Evolutionary conservation across 2,888 invertebrate species (phyloP), one percentile per base, ranked within the genome.

Genomic region (Sturmia bella): DNA sequence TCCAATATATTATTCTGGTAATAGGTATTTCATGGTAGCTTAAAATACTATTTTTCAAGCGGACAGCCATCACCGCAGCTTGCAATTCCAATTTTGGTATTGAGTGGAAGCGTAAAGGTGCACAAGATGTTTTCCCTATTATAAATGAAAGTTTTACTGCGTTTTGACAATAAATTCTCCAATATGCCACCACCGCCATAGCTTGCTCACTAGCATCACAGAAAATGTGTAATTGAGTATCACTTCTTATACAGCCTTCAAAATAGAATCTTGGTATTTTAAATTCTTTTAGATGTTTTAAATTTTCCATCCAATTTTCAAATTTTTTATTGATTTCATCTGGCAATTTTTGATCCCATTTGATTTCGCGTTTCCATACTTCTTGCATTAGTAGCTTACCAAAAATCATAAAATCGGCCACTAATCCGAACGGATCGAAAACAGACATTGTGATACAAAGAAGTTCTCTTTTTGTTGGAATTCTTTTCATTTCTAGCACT

Each of bases 391-490:
- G n/a, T n/a, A n/a, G n/a, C n/a, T n/a, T n/a, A n/a, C n/a, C n/a
- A n/a, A n/a, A n/a, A n/a, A n/a, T n/a, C n/a, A n/a, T n/a, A n/a
- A n/a, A n/a, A n/a, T n/a, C n/a, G n/a, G n/a, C n/a, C n/a, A n/a
- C n/a, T n/a, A n/a, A n/a, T n/a, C n/a, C n/a, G n/a, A n/a, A n/a
- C n/a, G n/a, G n/a, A n/a, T n/a, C n/a, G n/a, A n/a, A n/a, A n/a
- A 3, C 5, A n/a, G 2, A 45, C 45, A 32, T 37, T 59, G 7
- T 12, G 1, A 15, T 13, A 7, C 43, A 32, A 3, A 74, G 45
- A 3, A 56, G 15, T 37, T 64, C 64, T 19, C 73, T n/a, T 37
- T 74, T 74, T 9, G 73, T 64, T 1, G 73, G 61, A 12, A 27
- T 52, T 11, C 50, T 48, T 1, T 11, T 21, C 2, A 72, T 12